Conservation (phyloP, 64 coral and sea anemone genomes). For the Porites lutea region DNA sequence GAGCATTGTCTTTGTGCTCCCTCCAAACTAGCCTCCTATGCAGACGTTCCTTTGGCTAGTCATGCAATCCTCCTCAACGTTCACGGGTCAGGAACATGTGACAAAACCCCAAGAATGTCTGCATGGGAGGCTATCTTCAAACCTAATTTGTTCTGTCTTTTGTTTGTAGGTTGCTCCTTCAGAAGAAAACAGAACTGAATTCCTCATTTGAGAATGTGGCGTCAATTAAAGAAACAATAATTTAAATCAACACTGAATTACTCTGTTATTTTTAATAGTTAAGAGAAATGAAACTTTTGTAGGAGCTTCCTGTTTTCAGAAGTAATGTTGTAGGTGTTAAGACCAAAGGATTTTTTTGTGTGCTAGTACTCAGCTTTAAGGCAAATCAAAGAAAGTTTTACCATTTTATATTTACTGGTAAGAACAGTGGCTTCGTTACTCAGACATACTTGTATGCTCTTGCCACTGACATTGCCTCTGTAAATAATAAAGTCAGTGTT, state of each 20-base stretch:
- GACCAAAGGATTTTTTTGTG: slow-evolving; percentile 31
- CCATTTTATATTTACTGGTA: slow-evolving; percentile 23
- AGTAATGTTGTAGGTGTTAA: slow-evolving; percentile 35
- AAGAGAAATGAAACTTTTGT: not conserved
- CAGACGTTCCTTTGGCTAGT: too few relatives aligned
- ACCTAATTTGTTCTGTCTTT: not conserved
- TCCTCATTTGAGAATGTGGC: slow-evolving; percentile 36
- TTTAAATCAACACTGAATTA: slow-evolving; percentile 65
- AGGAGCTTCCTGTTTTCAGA: slow-evolving; percentile 43
- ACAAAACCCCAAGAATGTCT: too few relatives aligned
- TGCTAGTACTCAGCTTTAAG: not conserved
- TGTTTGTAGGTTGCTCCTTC: slow-evolving; percentile 94
- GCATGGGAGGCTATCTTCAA: too few relatives aligned
- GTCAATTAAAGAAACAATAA: slow-evolving; percentile 22
- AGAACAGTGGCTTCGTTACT: slow-evolving; percentile 45
- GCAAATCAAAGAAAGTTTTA: not conserved
- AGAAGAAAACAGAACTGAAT: slow-evolving; percentile 98
- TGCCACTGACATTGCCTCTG: slow-evolving; percentile 52
- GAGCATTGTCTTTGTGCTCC: too few relatives aligned
- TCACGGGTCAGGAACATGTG: too few relatives aligned
- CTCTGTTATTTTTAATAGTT: slow-evolving; percentile 21
- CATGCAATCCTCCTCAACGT: too few relatives aligned
- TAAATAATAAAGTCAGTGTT: slow-evolving; percentile 65
- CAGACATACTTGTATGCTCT: slow-evolving; percentile 37
- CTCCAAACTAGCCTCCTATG: too few relatives aligned